These are phyloP conservation scores for Fringilla coelebs DNA, from an alignment of 2,797 vertebrate species.

Conservation along the genomic window DNA sequence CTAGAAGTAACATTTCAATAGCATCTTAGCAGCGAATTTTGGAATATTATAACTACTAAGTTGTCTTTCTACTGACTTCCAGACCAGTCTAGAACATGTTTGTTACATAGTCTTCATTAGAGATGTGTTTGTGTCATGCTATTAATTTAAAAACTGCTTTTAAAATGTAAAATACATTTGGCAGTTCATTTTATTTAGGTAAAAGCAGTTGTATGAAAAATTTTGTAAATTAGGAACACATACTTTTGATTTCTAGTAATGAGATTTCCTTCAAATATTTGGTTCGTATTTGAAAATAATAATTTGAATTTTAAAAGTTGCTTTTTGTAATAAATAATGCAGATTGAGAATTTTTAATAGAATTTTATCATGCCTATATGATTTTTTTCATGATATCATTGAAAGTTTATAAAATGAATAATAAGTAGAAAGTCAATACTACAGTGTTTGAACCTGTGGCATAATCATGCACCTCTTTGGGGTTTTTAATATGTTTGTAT, in stretches of 20 bases:
- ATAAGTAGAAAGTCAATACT: not conserved
- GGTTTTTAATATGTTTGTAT: not conserved
- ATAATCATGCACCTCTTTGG: not conserved
- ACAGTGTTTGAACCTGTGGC: not conserved
- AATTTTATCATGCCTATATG: not conserved
- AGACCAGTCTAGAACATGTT: not conserved
- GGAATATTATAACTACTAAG: too few species aligned
- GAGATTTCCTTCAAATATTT: not conserved
- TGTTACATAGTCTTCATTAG: not conserved
- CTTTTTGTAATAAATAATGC: not conserved
- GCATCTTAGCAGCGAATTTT: too few species aligned
- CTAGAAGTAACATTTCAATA: not conserved
- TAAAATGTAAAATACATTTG: not conserved
- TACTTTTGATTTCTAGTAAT: not conserved
- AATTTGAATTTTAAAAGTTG: not conserved
- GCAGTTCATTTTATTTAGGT: not conserved
- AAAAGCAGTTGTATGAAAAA: not conserved
- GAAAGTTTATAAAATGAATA: not conserved
- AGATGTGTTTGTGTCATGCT: not conserved
- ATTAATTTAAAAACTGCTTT: not conserved
- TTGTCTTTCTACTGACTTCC: not conserved
- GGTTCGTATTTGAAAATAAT: not conserved
- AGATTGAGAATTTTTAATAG: not conserved
- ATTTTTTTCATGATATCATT: not conserved
- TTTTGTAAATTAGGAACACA: not conserved